phyloP scores from a whole-genome alignment of 2,113 vertebrate genomes.

The Uria aalge region DNA sequence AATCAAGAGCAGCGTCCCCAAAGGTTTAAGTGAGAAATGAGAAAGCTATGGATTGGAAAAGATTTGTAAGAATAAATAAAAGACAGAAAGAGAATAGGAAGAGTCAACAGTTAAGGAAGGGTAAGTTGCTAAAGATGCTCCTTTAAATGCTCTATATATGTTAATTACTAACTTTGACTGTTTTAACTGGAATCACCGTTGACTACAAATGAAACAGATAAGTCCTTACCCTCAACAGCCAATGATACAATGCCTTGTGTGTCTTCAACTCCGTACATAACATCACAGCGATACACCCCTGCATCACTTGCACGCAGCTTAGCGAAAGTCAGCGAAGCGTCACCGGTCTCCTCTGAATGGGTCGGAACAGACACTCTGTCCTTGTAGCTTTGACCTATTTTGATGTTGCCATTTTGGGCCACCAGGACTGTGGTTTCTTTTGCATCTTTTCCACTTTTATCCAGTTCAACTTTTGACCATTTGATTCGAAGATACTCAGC shows the following conservation, averaged over 20 bases:
- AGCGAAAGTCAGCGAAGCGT: slow-evolving; percentile 88
- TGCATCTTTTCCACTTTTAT: slow-evolving; percentile 75
- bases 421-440: slow-evolving; percentile 90
- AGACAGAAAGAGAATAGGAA: background rate
- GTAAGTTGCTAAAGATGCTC: accelerated
- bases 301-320: slow-evolving; percentile 91
- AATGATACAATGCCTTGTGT: slow-evolving; percentile 84
- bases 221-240: slow-evolving; percentile 84
- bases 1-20: background rate
- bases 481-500: slow-evolving; percentile 91
- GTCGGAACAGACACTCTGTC: slow-evolving; percentile 89
- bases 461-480: slow-evolving; percentile 90
- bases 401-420: slow-evolving; percentile 90
- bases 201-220: background rate
- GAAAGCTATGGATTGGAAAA: background rate
- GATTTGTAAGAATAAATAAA: background rate
- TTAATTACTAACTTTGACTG: background rate
- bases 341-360: slow-evolving; percentile 84
- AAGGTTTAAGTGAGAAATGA: background rate
- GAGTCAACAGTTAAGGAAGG: background rate
- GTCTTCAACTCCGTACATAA: slow-evolving; percentile 93
- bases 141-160: background rate
- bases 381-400: slow-evolving; percentile 86
- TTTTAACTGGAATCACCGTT: background rate
- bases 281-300: slow-evolving; percentile 92